Conservation (phyloP, 1,140 invertebrate species). For the Drosophila watanabei region DNA sequence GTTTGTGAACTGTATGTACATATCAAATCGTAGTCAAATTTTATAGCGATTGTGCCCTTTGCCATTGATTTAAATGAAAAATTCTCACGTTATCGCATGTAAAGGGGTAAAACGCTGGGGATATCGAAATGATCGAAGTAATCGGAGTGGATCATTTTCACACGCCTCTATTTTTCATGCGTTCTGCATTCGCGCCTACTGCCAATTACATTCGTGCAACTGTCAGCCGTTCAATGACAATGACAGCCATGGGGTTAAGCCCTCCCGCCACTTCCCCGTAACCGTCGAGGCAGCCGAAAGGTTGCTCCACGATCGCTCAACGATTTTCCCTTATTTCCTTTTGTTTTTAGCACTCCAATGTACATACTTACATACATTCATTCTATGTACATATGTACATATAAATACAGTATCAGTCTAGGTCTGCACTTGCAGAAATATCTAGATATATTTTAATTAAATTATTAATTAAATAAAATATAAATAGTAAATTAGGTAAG, state of each 20-base stretch:
- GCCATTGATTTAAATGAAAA: slow-evolving; percentile 33
- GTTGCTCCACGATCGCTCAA: slow-evolving; percentile 24
- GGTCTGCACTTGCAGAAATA: slow-evolving; percentile 16
- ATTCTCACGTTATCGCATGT: slow-evolving; percentile 39
- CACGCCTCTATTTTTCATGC: slow-evolving; percentile 65
- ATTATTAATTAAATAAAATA: background rate
- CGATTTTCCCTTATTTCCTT: slow-evolving; percentile 26
- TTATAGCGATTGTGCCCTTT: slow-evolving; percentile 18
- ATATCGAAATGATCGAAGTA: slow-evolving; percentile 15
- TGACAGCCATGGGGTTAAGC: slow-evolving; percentile 58
- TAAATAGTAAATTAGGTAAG: no score
- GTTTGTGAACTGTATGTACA: no score
- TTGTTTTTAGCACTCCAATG: background rate
- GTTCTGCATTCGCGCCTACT: slow-evolving; percentile 64
- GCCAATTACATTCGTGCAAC: slow-evolving; percentile 66
- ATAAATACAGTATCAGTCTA: slow-evolving; percentile 15
- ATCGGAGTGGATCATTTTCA: slow-evolving; percentile 58
- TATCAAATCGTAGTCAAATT: slow-evolving; percentile 30
- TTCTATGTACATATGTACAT: background rate
- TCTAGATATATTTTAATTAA: background rate
- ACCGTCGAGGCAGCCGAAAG: background rate
- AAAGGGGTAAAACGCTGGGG: background rate
- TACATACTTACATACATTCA: background rate
- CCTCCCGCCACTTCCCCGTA: background rate
- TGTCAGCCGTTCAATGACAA: slow-evolving; percentile 61